Evolutionary conservation across 2,888 invertebrate genomes (phyloP), one percentile per base, ranked within the genome.

Genomic region (Nipponacmea schrenckii): DNA sequence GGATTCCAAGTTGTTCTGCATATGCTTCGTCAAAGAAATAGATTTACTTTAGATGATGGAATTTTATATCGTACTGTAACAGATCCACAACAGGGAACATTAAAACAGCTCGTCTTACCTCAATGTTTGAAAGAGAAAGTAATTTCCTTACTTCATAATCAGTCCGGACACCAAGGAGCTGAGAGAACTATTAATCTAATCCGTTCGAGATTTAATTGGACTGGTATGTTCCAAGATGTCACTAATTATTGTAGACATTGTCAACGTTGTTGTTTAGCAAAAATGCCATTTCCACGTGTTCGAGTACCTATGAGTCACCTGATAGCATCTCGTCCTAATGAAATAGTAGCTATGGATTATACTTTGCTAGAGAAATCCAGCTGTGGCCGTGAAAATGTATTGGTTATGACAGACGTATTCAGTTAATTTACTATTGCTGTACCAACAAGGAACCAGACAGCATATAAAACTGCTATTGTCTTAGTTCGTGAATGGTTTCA

Each of bases 381-480:
- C 15, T 66, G 71, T 71, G 77, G 78, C 8, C n/a, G 56, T 12
- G 79, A 80, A 65, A 76, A 80, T 68, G 78, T 80, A 8, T 64
- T 81, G n/a, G 79, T 80, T 5, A 72, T 80, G 69, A 78, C 79
- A 2, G 81, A 79, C 63, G 73, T 78, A 3, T 74, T 74, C 62
- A 69, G 67, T 14, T 70, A 74, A 56, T 73, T 70, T 46, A 67
- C 72, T 12, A n/a, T 26, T 39, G 72, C 70, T 15, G 62, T 67
- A 7, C 67, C 72, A 1, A 73, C 72, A 5, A 64, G 63, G 7
- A 69, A 74, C 64, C 74, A 74, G 62, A 72, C 67, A 27, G 72
- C 72, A 14, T 12, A 20, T 20, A 69, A 72, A 31, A 69, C 62
- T 14, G 71, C 72, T 24, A 68, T 62, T 27, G 72, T 67, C 3